phyloP scores from a whole-genome alignment of 2,113 vertebrate species.

The Trinectes maculatus region DNA sequence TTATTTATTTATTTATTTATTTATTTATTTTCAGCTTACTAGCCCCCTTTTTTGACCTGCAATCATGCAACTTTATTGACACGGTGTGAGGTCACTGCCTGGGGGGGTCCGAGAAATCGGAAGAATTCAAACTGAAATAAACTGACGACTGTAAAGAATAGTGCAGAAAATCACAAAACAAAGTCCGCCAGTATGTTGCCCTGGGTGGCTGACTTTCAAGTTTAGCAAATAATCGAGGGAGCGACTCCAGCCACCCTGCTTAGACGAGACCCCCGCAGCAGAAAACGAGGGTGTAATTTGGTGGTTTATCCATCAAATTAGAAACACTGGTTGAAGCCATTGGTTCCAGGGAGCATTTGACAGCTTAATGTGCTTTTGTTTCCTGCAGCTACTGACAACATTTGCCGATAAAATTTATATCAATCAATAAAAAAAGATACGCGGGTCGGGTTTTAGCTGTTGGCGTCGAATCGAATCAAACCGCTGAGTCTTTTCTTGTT shows the following conservation, averaged over 20 bases:
- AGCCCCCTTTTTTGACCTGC: neutral
- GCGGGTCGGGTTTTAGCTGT: slow-evolving; percentile 25
- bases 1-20: neutral
- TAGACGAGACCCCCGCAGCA: slow-evolving; percentile 21
- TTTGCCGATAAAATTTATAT: slow-evolving; percentile 33
- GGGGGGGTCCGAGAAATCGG: slow-evolving; percentile 5
- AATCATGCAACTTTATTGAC: slow-evolving; percentile 23
- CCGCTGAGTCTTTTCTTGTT: slow-evolving; percentile 15
- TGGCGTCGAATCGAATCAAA: slow-evolving; percentile 1
- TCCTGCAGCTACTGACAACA: slow-evolving; percentile 38
- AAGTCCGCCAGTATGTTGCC: slow-evolving; percentile 36
- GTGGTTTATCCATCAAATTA: slow-evolving; percentile 55
- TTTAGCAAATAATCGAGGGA: slow-evolving; percentile 43
- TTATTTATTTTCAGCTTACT: too few species aligned
- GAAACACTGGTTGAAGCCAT: slow-evolving; percentile 28
- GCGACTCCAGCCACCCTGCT: slow-evolving; percentile 33
- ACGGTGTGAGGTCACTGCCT: slow-evolving; percentile 26
- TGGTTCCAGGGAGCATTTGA: slow-evolving; percentile 35
- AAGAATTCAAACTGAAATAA: neutral
- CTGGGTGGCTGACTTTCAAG: slow-evolving; percentile 34
- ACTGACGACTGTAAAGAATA: slow-evolving; percentile 43
- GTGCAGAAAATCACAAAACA: slow-evolving; percentile 43
- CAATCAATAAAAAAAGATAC: slow-evolving; percentile 26
- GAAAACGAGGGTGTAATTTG: slow-evolving; percentile 45
- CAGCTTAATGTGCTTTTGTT: slow-evolving; percentile 52